These are phyloP conservation scores for Columba guinea DNA, from an alignment of 2,797 vertebrate genomes.

Conservation along the genomic window DNA sequence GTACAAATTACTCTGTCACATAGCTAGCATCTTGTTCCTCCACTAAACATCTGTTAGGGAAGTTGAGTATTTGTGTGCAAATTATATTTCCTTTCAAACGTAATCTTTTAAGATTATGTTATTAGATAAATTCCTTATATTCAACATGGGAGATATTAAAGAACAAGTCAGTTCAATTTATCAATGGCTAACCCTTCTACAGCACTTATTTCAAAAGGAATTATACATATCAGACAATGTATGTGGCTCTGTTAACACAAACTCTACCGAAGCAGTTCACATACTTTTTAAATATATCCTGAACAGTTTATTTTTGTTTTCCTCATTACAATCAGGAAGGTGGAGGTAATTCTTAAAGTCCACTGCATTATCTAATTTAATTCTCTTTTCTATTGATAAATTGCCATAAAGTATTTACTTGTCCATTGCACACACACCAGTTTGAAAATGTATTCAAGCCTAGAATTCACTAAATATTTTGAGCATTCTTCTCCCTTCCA, in stretches of 20 bases:
- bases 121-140: not conserved
- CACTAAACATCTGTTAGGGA: not conserved
- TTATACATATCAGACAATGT: not conserved
- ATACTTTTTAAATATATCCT: not conserved
- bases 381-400: not conserved
- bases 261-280: not conserved
- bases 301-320: not conserved
- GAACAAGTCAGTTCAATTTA: not conserved
- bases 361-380: not conserved
- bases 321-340: not conserved
- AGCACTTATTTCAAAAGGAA: not conserved
- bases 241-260: not conserved
- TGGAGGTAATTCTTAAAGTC: not conserved
- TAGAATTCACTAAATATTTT: not conserved
- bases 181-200: not conserved
- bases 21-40: not conserved
- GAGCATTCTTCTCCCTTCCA: not conserved
- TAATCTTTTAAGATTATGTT: not conserved
- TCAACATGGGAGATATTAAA: not conserved
- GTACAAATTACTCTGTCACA: not conserved
- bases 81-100: conserved; percentile 16
- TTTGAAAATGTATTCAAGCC: not conserved
- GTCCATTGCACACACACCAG: not conserved
- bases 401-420: not conserved
- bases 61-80: not conserved